Evolutionary conservation across 2,888 invertebrate genomes (phyloP).

Genomic region (Calephelis perditalis): DNA sequence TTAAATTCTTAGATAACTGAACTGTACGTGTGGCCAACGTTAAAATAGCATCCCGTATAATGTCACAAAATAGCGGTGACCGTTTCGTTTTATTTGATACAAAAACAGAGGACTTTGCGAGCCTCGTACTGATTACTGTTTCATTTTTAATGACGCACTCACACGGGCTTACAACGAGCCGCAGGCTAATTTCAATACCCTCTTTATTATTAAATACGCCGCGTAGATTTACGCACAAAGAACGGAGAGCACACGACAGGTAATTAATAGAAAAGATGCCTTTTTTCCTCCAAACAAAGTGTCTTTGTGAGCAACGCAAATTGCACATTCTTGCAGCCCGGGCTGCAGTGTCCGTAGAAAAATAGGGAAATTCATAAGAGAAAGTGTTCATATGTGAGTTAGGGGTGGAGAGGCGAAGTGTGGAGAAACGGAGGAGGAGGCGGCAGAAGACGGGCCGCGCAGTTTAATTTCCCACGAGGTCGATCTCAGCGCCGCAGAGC

Average conservation of each 20-base stretch:
- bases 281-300: constrained; percentile 26
- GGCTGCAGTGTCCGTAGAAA: constrained; percentile 49
- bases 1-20: not conserved
- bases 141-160: constrained; percentile 73
- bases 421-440: constrained; percentile 46
- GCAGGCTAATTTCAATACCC: constrained; percentile 69
- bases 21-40: too few species aligned
- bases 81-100: constrained; percentile 34
- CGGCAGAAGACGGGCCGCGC: constrained; percentile 71
- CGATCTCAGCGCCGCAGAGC: constrained; percentile 74
- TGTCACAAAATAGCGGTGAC: not conserved
- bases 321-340: constrained; percentile 34
- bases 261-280: constrained; percentile 31
- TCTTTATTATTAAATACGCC: constrained; percentile 50
- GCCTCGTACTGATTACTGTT: constrained; percentile 69
- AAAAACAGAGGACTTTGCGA: constrained; percentile 50
- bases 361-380: constrained; percentile 61
- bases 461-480: constrained; percentile 79
- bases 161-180: constrained; percentile 52
- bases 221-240: constrained; percentile 31
- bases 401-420: constrained; percentile 45
- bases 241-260: constrained; percentile 30
- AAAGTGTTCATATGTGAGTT: constrained; percentile 69
- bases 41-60: too few species aligned
- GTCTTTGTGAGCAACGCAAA: constrained; percentile 30